Percentiles rank a stretch among this genome's conserved stretches.
Conservation (phyloP, 2,888 invertebrate genomes). For the Rotaria socialis region DNA sequence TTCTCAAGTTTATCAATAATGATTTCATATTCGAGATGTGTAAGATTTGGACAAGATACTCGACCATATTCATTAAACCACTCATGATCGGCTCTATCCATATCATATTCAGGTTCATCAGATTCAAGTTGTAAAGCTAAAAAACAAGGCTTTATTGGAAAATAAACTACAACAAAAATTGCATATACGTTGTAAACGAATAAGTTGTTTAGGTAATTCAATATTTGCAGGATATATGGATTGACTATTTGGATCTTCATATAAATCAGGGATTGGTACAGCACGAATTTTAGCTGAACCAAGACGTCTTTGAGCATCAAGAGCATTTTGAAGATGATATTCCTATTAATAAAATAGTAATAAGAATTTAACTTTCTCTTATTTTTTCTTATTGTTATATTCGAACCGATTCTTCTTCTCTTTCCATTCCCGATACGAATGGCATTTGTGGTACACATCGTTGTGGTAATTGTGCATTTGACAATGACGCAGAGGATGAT, state of each 20-base stretch:
- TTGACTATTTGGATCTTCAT: conserved; percentile 34
- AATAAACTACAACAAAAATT: neutral
- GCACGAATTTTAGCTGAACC: conserved; percentile 35
- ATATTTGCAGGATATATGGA: neutral
- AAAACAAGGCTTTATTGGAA: neutral
- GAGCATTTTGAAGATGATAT: conserved; percentile 29
- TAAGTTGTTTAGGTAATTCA: conserved; percentile 37
- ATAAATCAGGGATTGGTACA: conserved; percentile 21
- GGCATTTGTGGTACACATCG: conserved; percentile 37
- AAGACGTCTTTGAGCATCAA: conserved; percentile 12
- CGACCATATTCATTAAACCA: conserved; percentile 2
- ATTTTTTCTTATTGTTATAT: too few species aligned
- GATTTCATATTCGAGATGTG: neutral
- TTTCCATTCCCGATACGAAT: conserved; percentile 28
- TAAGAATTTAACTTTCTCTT: neutral
- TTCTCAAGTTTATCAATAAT: conserved; percentile 35
- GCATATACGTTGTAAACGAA: conserved; percentile 27
- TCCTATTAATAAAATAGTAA: neutral
- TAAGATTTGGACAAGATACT: neutral
- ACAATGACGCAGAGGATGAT: neutral
- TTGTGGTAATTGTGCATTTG: conserved; percentile 17
- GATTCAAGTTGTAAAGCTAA: conserved; percentile 36
- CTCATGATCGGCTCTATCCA: conserved; percentile 14
- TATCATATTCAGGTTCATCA: conserved; percentile 28
- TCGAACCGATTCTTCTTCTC: conserved; percentile 18